Conservation (phyloP, 2,797 vertebrate species). For the Alca torda region DNA sequence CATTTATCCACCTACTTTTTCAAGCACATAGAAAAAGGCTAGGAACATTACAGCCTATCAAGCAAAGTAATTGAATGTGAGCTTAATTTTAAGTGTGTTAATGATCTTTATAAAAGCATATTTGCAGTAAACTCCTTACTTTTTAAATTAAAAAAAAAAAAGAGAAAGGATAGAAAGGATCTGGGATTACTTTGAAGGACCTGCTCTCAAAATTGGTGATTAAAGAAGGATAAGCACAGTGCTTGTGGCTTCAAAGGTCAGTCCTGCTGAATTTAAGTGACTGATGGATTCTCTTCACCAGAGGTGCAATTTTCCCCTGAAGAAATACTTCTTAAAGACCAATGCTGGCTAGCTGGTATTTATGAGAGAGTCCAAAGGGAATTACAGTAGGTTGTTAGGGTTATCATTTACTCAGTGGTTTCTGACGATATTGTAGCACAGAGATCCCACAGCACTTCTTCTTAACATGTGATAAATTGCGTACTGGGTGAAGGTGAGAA, state of each 20-base stretch:
- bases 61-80: background rate
- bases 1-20: background rate
- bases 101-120: background rate
- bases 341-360: background rate
- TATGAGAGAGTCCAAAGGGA: constrained; percentile 36
- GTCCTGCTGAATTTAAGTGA: constrained; percentile 28
- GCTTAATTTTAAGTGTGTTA: background rate
- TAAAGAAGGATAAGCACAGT: background rate
- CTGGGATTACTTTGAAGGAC: background rate
- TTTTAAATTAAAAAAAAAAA: background rate
- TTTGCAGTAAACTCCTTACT: background rate
- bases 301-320: constrained; percentile 31
- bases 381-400: background rate
- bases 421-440: background rate
- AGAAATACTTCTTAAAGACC: constrained; percentile 41
- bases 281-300: constrained; percentile 33
- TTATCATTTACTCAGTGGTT: constrained; percentile 35
- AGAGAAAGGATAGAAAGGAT: background rate
- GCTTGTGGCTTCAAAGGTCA: constrained; percentile 20
- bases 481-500: background rate
- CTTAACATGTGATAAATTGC: constrained; percentile 28
- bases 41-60: background rate
- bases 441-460: background rate
- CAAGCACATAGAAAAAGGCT: background rate
- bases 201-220: background rate